Base-by-base conservation (phyloP, 2,113 vertebrate species). In the Phrynosoma platyrhinos region DNA sequence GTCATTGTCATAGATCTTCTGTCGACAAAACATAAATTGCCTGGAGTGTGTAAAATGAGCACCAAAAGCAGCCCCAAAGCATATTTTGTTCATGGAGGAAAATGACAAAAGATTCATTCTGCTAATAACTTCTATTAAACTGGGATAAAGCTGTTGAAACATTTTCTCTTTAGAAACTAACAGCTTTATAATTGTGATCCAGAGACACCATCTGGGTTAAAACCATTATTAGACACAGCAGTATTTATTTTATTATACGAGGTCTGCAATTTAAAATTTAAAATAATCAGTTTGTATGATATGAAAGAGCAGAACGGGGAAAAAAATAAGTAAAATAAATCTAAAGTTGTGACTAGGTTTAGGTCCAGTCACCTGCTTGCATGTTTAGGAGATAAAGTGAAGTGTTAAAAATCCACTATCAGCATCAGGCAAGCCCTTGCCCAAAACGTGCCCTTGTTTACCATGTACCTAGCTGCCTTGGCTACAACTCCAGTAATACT, bases 401-500 rank as follows among this genome's bases (percentile, higher is more conserved):
- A 94, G 88, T 81, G 79, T 23, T 25, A 30, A 82, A 68, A 88
- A 83, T 27, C 53, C 42, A 77, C 68, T 84, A 90, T 81, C 89
- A 87, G 89, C 58, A 88, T 85, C 89, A 92, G 90, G 82, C 91
- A 93, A 96, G 95, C 94, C 94, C 88, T 71, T 91, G 74, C 90
- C 88, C 86, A 81, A 92, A 91, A 85, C 88, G 23, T n/a, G 85
- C 85, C 55, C 64, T 55, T 94, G 79, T 69, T 93, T 88, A 76
- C 88, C 47, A 79, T 58, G 36, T 9, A 47, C 47, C 4, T 47
- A 2, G 83, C 77, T 92, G 91, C 71, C 90, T 90, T 89, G 87
- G 91, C 92, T 95, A 87, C 90, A 93, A 93, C 90, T 93, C 88
- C 13, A 2, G 77, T 89, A 93, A 93, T 86, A 93, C 94, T 95